Evolutionary conservation across 2,797 vertebrate species (phyloP).

Genomic region (Propithecus perrieri): DNA sequence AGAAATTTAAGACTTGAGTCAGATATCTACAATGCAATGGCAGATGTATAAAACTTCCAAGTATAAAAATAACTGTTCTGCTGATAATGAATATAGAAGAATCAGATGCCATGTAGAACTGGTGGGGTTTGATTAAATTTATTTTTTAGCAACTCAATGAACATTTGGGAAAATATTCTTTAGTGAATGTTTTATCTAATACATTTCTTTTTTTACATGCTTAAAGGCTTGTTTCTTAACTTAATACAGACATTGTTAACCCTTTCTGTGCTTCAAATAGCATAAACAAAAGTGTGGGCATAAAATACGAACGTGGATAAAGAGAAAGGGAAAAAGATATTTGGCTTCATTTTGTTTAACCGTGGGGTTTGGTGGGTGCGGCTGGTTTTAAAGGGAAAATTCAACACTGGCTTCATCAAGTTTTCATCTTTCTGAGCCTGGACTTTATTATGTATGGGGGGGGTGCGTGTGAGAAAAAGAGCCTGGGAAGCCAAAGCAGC

Average conservation of each 20-base stretch:
- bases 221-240: not conserved
- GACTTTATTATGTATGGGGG: not conserved
- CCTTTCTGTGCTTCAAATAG: not conserved
- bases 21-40: not conserved
- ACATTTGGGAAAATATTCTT: constrained; percentile 23
- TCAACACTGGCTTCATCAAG: not conserved
- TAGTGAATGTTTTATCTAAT: not conserved
- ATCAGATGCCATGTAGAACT: not conserved
- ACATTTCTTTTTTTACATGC: not conserved
- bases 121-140: not conserved
- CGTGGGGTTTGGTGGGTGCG: not conserved
- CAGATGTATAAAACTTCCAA: not conserved
- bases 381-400: not conserved
- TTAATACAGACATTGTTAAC: not conserved
- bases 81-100: not conserved
- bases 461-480: not conserved
- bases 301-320: not conserved
- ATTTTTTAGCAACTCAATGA: constrained; percentile 18
- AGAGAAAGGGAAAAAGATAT: not conserved
- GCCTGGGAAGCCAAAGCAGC: not conserved
- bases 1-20: constrained; percentile 3
- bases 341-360: constrained; percentile 11
- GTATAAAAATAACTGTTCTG: not conserved
- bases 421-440: not conserved
- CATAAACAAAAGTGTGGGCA: not conserved